Evolutionary conservation across 2,888 invertebrate genomes (phyloP), one percentile per base, ranked within the genome.

Genomic region (Rhagonycha lutea): DNA sequence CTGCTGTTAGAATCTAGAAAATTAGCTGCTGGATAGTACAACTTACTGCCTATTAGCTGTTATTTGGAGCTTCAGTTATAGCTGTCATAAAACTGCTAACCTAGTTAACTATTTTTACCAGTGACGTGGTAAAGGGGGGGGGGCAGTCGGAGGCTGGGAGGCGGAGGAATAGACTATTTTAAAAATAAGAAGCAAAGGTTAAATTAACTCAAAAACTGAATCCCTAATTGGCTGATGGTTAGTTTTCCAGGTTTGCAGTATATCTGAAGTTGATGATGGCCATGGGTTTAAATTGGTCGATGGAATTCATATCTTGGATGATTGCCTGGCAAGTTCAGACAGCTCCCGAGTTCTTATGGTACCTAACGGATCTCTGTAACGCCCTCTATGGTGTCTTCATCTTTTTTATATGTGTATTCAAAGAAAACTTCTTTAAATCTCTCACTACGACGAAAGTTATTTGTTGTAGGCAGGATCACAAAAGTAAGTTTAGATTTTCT

Each of bases 241-340:
- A 60, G 3, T 8, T 12, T 70, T 78, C 18, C 88, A 96, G 95
- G 87, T 95, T 94, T 85, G 92, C 92, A 26, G 88, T 96, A 4
- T 96, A 95, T 85, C 84, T 95, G 82, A 95, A 96, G 83, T 88
- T 96, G 47, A 93, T 96, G 85, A 89, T 96, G 81, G 94, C 95
- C 29, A 96, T 96, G 95, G 96, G 96, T 0, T 92, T 95, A 14
- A 95, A 94, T 84, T 96, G 96, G 96, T 90, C 92, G 0, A 91
- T 93, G 88, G 96, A 96, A 85, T 90, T 95, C 69, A 88, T 95
- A 75, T 94, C 95, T 61, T 95, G 93, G 90, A 78, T 90, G 4
- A 90, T 92, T 18, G 81, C 82, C 28, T 83, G 84, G 85, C 75
- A 79, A 72, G 73, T 81, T 68, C 11, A 80, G 5, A 47, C 28